Percentiles rank a stretch among this genome's conserved stretches.
phyloP scores from a whole-genome alignment of 53 echinoderm and acorn worm genomes.

The Temnopleurus reevesii region DNA sequence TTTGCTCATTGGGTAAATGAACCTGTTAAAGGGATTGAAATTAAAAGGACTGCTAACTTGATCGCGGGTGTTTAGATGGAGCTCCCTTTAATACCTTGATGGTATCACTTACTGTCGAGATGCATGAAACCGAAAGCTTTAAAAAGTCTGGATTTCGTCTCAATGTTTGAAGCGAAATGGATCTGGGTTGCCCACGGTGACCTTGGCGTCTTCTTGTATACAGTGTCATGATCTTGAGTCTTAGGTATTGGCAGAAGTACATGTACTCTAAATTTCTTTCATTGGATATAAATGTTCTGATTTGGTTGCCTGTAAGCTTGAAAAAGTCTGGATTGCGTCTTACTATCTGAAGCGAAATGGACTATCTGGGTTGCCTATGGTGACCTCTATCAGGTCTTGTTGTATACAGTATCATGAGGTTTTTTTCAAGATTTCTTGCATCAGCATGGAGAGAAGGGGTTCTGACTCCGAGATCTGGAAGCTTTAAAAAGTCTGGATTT shows the following conservation, averaged over 20 bases:
- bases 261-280: not conserved
- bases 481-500: no score
- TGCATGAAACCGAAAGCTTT: not conserved
- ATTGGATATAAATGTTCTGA: no score
- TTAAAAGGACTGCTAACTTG: slow-evolving; percentile 9
- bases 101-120: slow-evolving; percentile 9
- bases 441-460: no score
- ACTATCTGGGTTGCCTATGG: slow-evolving; percentile 42
- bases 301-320: no score
- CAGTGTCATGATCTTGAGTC: not conserved
- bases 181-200: slow-evolving; percentile 8
- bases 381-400: no score
- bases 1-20: no score
- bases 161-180: not conserved
- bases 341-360: not conserved
- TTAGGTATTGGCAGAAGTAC: no score
- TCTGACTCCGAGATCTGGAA: no score
- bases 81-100: not conserved
- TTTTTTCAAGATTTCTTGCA: no score
- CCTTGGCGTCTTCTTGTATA: not conserved
- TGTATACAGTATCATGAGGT: no score
- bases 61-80: not conserved
- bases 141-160: slow-evolving; percentile 18
- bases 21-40: no score
- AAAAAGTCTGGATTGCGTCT: no score